These are phyloP conservation scores for Zaprionus vittiger DNA, from an alignment of 1,140 invertebrate genomes.

Conservation along the genomic window DNA sequence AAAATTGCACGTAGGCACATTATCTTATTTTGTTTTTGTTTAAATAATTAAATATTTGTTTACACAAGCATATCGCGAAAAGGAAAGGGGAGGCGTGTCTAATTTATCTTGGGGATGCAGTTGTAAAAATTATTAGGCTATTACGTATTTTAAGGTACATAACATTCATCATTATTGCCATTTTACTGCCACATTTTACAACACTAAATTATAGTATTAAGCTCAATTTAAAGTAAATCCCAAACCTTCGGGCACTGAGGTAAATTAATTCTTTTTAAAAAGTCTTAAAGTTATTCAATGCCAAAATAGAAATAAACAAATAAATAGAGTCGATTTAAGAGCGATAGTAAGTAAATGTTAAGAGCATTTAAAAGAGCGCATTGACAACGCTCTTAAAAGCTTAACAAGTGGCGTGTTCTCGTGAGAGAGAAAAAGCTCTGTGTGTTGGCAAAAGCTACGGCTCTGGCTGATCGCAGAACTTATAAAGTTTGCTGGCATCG, in stretches of 20 bases:
- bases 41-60: conserved; percentile 21
- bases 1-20: conserved; percentile 28
- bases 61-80: not conserved
- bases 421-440: conserved; percentile 13
- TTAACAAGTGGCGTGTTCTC: not conserved
- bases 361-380: conserved; percentile 15
- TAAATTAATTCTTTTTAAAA: conserved; percentile 38
- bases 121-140: conserved; percentile 9
- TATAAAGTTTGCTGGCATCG: conserved; percentile 17
- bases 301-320: conserved; percentile 24
- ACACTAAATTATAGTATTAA: not conserved
- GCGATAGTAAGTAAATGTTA: not conserved
- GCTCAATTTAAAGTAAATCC: not conserved
- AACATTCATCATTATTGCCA: conserved; percentile 8
- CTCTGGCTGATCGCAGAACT: conserved; percentile 4
- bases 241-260: conserved; percentile 52
- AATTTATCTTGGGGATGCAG: conserved; percentile 4
- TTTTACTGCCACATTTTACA: not conserved
- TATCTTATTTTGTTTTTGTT: conserved; percentile 23
- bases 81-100: not conserved
- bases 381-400: conserved; percentile 22
- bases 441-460: not conserved
- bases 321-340: conserved; percentile 13
- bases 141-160: not conserved
- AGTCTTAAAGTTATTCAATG: conserved; percentile 39